Evolutionary conservation across 1,140 invertebrate genomes (phyloP).

Genomic region (Heterodera carotae): DNA sequence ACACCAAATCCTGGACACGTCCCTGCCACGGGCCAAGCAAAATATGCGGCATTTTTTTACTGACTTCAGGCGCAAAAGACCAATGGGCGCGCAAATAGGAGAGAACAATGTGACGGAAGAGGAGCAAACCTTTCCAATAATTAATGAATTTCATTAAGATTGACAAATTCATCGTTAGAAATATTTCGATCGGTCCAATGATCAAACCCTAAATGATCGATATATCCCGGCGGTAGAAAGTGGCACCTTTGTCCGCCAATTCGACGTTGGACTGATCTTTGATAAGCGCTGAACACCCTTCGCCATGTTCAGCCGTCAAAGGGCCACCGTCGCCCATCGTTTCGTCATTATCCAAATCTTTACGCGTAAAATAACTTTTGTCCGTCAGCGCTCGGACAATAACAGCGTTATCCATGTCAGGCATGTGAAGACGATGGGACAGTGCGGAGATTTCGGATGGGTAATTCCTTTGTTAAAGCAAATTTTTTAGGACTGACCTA

Average conservation of each 20-base stretch:
- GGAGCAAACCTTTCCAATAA: conserved; percentile 16
- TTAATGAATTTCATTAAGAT: too few species aligned
- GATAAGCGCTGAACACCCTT: not conserved
- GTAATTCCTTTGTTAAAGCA: conserved; percentile 51
- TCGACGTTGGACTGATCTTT: conserved; percentile 29
- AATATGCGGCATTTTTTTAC: too few species aligned
- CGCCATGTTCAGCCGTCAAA: not conserved
- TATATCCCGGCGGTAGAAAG: too few species aligned
- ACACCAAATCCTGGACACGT: too few species aligned
- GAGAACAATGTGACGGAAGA: conserved; percentile 25
- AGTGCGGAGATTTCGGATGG: conserved; percentile 46
- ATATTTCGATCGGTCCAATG: too few species aligned
- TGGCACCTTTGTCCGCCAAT: conserved; percentile 27
- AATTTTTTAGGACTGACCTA: too few species aligned
- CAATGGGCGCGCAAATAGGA: conserved; percentile 43
- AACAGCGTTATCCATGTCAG: conserved; percentile 33
- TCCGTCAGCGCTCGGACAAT: conserved; percentile 47
- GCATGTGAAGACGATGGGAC: conserved; percentile 39
- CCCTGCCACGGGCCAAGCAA: too few species aligned
- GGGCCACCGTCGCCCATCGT: conserved; percentile 21
- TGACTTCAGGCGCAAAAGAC: conserved; percentile 47
- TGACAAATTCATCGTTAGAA: conserved; percentile 4
- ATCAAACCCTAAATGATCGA: too few species aligned
- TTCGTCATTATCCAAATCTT: conserved; percentile 37
- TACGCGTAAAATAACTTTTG: conserved; percentile 41